These are phyloP conservation scores for Plutomurus gul DNA, from an alignment of 1,140 invertebrate genomes.

Conservation along the genomic window DNA sequence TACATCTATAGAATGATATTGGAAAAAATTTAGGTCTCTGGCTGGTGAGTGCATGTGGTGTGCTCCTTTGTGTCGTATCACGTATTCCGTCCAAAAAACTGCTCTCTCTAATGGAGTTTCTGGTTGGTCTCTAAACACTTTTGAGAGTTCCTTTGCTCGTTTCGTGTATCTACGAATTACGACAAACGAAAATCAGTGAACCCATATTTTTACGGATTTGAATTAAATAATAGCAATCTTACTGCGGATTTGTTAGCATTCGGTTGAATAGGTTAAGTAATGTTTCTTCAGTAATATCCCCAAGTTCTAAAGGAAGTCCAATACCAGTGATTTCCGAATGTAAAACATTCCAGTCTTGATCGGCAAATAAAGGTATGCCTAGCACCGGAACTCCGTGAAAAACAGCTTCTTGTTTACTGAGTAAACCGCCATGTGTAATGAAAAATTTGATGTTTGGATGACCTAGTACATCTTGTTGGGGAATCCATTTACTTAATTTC, in stretches of 20 bases:
- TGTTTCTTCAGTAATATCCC: not conserved
- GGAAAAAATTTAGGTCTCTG: too few relatives aligned
- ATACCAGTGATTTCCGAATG: not conserved
- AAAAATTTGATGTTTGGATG: constrained; percentile 57
- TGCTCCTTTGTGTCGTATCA: constrained; percentile 65
- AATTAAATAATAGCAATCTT: not conserved
- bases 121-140: constrained; percentile 67
- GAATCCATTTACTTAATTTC: constrained; percentile 56
- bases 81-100: constrained; percentile 72
- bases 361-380: constrained; percentile 46
- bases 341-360: constrained; percentile 41
- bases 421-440: constrained; percentile 59
- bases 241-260: not conserved
- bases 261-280: not conserved
- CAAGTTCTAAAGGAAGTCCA: not conserved
- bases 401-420: constrained; percentile 57
- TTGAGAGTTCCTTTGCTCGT: constrained; percentile 10
- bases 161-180: not conserved
- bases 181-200: not conserved
- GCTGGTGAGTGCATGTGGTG: too few relatives aligned
- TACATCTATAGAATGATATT: too few relatives aligned
- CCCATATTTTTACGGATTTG: not conserved
- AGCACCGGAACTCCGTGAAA: constrained; percentile 58
- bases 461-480: constrained; percentile 43
- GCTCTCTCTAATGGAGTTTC: constrained; percentile 67